These are phyloP conservation scores for Chouioia cunea DNA, from an alignment of 2,888 invertebrate genomes.

Conservation along the genomic window DNA sequence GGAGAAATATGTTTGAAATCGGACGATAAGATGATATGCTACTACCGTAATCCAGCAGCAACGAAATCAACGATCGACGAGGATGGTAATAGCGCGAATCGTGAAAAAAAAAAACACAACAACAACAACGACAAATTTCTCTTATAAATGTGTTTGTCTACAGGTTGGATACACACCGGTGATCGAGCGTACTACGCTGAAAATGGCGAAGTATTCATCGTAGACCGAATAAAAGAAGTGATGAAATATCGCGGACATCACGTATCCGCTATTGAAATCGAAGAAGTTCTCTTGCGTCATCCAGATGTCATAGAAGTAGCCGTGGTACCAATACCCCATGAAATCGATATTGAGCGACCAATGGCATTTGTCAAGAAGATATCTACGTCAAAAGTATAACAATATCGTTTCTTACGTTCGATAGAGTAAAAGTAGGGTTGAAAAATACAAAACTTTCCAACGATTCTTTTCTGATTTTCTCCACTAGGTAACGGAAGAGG, in stretches of 20 bases:
- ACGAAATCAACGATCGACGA: constrained; percentile 69
- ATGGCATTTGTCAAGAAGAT: constrained; percentile 58
- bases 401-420: background rate
- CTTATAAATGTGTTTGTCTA: too few species aligned
- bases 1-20: constrained; percentile 53
- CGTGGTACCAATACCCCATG: constrained; percentile 58
- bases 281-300: constrained; percentile 54
- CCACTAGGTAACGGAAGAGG: constrained; percentile 57
- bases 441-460: background rate
- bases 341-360: constrained; percentile 57
- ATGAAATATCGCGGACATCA: constrained; percentile 61
- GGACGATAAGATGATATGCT: constrained; percentile 69
- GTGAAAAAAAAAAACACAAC: too few species aligned
- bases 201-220: constrained; percentile 57
- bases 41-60: constrained; percentile 71
- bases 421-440: background rate
- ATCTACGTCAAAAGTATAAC: constrained; percentile 50
- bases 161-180: constrained; percentile 64
- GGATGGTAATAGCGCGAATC: constrained; percentile 66
- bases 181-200: constrained; percentile 61
- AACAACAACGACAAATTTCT: too few species aligned
- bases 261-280: constrained; percentile 60
- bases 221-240: constrained; percentile 61
- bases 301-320: constrained; percentile 58
- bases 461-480: background rate